These are phyloP conservation scores for Myathropa florea DNA, from an alignment of 2,888 invertebrate genomes.

Conservation along the genomic window DNA sequence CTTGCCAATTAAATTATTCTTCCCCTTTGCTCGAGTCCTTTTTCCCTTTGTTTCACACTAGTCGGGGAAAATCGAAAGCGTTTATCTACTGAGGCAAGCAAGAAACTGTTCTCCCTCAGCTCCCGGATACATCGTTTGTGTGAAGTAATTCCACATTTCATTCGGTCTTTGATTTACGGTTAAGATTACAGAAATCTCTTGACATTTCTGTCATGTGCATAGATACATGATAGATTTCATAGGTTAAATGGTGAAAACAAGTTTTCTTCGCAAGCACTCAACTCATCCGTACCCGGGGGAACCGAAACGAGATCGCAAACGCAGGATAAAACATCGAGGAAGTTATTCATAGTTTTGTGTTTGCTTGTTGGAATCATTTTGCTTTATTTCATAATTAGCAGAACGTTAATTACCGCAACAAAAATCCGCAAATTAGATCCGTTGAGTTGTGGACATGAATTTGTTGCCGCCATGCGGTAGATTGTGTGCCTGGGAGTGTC, in stretches of 20 bases:
- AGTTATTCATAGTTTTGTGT: not conserved
- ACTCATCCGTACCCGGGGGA: not conserved
- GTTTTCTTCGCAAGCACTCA: not conserved
- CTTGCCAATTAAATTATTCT: not conserved
- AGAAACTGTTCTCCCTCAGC: not conserved
- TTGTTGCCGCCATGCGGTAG: not conserved
- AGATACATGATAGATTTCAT: not conserved
- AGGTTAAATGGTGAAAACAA: not conserved
- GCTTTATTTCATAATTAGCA: not conserved
- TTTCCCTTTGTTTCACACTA: not conserved
- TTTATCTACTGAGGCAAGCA: not conserved
- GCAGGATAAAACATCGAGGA: not conserved
- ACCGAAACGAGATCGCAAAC: not conserved
- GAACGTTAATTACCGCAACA: not conserved
- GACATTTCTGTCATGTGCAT: not conserved
- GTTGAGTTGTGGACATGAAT: not conserved
- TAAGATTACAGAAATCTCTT: not conserved
- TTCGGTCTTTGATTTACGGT: slow-evolving; percentile 19
- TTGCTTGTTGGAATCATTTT: not conserved
- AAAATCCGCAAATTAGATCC: not conserved
- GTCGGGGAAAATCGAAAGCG: not conserved
- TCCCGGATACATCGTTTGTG: not conserved
- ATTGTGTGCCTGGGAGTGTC: not conserved
- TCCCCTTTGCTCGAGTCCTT: not conserved
- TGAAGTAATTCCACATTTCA: slow-evolving; percentile 13